Evolutionary conservation across 1,140 invertebrate species (phyloP).

Genomic region (Artemia franciscana): DNA sequence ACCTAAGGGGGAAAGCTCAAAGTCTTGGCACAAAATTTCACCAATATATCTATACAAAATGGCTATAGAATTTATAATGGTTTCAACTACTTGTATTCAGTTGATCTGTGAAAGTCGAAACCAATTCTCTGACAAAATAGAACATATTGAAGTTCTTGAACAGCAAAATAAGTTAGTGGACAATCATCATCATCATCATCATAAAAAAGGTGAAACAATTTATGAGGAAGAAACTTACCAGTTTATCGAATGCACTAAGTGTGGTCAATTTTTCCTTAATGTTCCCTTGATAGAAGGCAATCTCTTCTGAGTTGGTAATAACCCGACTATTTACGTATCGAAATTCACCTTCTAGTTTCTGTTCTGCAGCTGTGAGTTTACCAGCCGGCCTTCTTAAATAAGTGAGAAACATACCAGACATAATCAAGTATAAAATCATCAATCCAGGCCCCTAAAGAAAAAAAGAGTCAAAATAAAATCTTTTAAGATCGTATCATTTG

Average conservation of each 20-base stretch:
- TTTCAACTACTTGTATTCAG: too few relatives aligned
- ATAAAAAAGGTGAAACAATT: conserved; percentile 2
- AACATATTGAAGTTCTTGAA: too few relatives aligned
- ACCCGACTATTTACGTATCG: conserved; percentile 85
- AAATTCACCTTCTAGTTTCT: conserved; percentile 91
- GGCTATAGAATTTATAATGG: too few relatives aligned
- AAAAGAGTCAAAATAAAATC: conserved; percentile 9
- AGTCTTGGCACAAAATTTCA: too few relatives aligned
- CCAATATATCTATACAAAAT: too few relatives aligned
- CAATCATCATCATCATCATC: background rate
- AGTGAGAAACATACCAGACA: conserved; percentile 57
- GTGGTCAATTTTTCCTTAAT: conserved; percentile 65
- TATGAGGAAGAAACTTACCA: conserved; percentile 31
- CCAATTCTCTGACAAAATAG: too few relatives aligned
- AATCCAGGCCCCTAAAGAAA: conserved; percentile 46
- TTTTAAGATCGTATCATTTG: too few relatives aligned
- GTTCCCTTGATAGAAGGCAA: conserved; percentile 91
- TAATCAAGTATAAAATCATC: conserved; percentile 60
- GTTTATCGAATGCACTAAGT: conserved; percentile 62
- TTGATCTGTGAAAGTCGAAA: too few relatives aligned
- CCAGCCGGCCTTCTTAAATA: conserved; percentile 61
- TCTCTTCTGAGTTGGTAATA: conserved; percentile 92
- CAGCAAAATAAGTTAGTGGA: too few relatives aligned
- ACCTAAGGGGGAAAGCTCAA: too few relatives aligned
- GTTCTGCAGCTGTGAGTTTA: conserved; percentile 70